phyloP scores from a whole-genome alignment of 2,797 vertebrate genomes.

The Premnoplex brunnescens region DNA sequence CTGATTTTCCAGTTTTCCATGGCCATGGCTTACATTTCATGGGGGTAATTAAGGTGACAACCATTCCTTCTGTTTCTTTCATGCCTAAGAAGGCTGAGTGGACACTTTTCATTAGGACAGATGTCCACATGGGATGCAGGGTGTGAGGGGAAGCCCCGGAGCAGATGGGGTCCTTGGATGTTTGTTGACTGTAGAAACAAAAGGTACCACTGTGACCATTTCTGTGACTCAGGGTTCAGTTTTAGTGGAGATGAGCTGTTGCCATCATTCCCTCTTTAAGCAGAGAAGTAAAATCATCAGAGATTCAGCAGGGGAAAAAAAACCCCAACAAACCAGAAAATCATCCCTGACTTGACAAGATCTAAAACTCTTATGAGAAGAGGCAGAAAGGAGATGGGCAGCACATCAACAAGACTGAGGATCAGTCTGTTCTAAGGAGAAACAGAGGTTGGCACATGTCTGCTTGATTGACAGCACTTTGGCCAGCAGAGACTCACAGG shows the following conservation, averaged over 20 bases:
- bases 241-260: neutral
- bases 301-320: neutral
- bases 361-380: neutral
- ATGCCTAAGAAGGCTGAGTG: neutral
- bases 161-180: neutral
- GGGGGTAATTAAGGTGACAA: neutral
- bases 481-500: neutral
- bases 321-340: neutral
- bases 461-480: slow-evolving; percentile 31
- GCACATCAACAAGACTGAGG: neutral
- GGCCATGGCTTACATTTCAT: neutral
- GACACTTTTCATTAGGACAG: neutral
- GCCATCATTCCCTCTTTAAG: neutral
- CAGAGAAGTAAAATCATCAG: neutral
- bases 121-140: neutral
- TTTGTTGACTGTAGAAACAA: neutral
- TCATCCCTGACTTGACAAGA: neutral
- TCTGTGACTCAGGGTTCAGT: neutral
- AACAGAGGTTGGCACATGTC: neutral
- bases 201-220: neutral
- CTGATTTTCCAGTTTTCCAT: neutral
- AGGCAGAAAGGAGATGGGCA: neutral
- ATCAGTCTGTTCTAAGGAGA: neutral
- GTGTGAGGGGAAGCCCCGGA: neutral
- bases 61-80: neutral